A percentile compares a stretch with the other conserved stretches of the same genome.
Evolutionary conservation across 2,888 invertebrate species (phyloP).

Genomic region (Malthinus seriepunctatus): DNA sequence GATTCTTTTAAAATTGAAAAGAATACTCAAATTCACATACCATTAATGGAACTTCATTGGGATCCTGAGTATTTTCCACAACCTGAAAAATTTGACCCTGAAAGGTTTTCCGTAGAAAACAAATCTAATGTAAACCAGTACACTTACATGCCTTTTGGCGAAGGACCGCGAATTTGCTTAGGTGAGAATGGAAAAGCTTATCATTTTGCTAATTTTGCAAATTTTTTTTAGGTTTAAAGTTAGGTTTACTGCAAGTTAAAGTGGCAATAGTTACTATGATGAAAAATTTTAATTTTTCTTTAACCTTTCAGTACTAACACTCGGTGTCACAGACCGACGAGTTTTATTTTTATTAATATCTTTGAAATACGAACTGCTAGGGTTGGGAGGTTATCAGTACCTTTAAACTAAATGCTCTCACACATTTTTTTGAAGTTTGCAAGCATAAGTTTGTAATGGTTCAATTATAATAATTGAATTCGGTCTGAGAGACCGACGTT

Average conservation of each 20-base stretch:
- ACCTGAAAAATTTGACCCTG: constrained; percentile 65
- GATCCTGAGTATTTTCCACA: constrained; percentile 53
- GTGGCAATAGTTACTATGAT: background rate
- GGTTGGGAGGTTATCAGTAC: too few relatives aligned
- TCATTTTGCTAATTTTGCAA: background rate
- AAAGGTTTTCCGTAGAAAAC: constrained; percentile 60
- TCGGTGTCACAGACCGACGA: too few relatives aligned
- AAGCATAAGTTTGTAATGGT: too few relatives aligned
- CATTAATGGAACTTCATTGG: constrained; percentile 39
- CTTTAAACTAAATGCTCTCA: too few relatives aligned
- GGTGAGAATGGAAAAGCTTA: constrained; percentile 45
- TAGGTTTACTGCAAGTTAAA: background rate
- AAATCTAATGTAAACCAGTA: constrained; percentile 55
- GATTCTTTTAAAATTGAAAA: constrained; percentile 37
- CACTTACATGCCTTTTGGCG: constrained; percentile 62
- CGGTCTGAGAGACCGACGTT: too few relatives aligned
- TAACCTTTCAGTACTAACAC: too few relatives aligned
- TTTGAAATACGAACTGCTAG: too few relatives aligned
- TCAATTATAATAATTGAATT: too few relatives aligned
- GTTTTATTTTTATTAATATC: too few relatives aligned
- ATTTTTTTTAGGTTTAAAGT: background rate
- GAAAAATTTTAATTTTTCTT: background rate
- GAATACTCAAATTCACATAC: constrained; percentile 34
- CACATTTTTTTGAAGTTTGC: too few relatives aligned
- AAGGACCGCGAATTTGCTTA: constrained; percentile 62